Conservation (phyloP, 2,113 vertebrate species). For the Grallaria varia region DNA sequence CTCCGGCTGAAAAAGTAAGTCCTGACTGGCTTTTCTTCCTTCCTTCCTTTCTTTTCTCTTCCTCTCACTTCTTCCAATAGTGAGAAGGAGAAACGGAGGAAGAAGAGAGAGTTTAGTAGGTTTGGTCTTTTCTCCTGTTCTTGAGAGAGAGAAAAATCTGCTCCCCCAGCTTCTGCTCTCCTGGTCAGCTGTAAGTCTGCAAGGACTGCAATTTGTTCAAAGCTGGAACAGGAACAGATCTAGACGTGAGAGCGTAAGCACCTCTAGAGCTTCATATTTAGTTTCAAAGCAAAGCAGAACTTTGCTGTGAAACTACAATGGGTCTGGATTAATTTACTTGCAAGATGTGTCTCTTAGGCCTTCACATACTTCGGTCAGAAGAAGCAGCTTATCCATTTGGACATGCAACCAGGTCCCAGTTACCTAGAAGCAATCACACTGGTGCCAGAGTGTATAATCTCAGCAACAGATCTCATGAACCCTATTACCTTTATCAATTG, state of each 20-base stretch:
- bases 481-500: neutral
- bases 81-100: neutral
- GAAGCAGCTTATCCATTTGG: neutral
- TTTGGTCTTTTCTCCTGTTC: neutral
- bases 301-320: neutral
- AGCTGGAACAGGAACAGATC: neutral
- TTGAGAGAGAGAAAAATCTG: neutral
- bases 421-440: neutral
- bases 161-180: neutral
- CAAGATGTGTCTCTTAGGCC: neutral
- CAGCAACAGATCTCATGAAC: neutral
- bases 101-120: neutral
- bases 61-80: neutral
- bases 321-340: neutral
- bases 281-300: neutral
- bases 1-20: no score
- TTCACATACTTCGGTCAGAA: neutral
- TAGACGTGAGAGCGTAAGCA: neutral
- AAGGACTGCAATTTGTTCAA: neutral
- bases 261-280: neutral
- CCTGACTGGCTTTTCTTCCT: no score
- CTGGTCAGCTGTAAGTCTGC: neutral
- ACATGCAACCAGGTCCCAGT: neutral
- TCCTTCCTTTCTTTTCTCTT: neutral
- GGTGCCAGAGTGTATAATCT: neutral